Evolutionary conservation across 2,888 invertebrate genomes (phyloP).

Genomic region (Prosapia bicincta): DNA sequence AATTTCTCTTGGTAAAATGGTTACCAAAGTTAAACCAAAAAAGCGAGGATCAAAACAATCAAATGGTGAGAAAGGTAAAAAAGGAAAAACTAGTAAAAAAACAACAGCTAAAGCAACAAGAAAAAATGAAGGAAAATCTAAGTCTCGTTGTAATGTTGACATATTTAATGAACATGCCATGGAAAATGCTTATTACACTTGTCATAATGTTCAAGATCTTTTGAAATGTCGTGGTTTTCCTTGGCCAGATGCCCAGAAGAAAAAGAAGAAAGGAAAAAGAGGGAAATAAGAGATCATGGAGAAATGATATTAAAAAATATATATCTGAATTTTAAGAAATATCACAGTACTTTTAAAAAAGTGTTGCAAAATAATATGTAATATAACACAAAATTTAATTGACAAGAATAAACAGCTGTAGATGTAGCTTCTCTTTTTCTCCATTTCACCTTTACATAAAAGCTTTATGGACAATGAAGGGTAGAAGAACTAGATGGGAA

Average conservation of each 20-base stretch:
- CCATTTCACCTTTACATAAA: too few species aligned
- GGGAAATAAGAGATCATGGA: conserved; percentile 53
- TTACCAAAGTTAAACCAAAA: conserved; percentile 50
- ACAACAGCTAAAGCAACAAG: conserved; percentile 46
- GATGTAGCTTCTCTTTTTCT: too few species aligned
- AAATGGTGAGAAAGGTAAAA: conserved; percentile 45
- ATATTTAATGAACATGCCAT: conserved; percentile 87
- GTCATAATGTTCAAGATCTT: conserved; percentile 89
- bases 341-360: too few species aligned
- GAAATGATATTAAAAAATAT: too few species aligned
- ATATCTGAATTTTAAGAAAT: too few species aligned
- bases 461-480: too few species aligned
- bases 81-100: conserved; percentile 48
- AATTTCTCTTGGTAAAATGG: too few species aligned
- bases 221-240: conserved; percentile 82
- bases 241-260: conserved; percentile 83
- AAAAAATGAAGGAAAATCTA: conserved; percentile 45
- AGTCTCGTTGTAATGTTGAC: conserved; percentile 70
- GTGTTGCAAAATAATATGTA: too few species aligned
- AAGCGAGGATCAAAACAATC: conserved; percentile 39
- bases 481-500: too few species aligned
- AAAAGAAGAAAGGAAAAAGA: conserved; percentile 73
- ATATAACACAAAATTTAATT: too few species aligned
- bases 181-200: conserved; percentile 91
- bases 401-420: too few species aligned